Conservation (phyloP, 2,888 invertebrate genomes). For the Mallateleia sp. region DNA sequence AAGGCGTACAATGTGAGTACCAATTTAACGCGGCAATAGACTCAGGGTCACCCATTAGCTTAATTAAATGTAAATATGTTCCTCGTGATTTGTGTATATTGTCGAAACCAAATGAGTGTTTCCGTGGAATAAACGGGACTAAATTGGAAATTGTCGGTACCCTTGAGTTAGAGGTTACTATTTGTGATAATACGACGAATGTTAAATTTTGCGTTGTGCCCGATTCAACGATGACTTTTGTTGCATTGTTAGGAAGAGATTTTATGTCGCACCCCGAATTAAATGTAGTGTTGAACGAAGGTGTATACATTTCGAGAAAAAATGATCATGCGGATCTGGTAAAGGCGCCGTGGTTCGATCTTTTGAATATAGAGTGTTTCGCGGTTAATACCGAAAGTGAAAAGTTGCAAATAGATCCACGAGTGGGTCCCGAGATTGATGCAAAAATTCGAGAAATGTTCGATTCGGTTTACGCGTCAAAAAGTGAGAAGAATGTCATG, state of each 20-base stretch:
- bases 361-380: background rate
- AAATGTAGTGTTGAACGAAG: background rate
- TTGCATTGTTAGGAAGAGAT: slow-evolving; percentile 18
- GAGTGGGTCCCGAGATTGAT: no score
- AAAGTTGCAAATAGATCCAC: no score
- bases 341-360: background rate
- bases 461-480: background rate
- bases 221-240: slow-evolving; percentile 7
- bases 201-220: slow-evolving; percentile 24
- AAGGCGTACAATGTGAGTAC: slow-evolving; percentile 1
- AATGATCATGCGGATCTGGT: background rate
- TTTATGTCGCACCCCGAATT: slow-evolving; percentile 18
- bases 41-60: background rate
- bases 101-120: background rate
- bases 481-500: background rate
- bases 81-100: background rate
- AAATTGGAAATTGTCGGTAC: slow-evolving; percentile 2
- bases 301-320: background rate
- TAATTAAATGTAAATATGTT: slow-evolving; percentile 1
- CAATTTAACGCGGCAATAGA: slow-evolving; percentile 4
- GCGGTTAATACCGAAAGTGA: no score
- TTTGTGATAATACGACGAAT: background rate
- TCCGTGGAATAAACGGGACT: slow-evolving; percentile 9
- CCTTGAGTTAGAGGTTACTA: background rate
- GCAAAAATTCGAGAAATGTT: no score